Percentiles rank a stretch among this genome's conserved stretches.
phyloP scores from a whole-genome alignment of 2,888 invertebrate genomes.

The Acleris emargana region DNA sequence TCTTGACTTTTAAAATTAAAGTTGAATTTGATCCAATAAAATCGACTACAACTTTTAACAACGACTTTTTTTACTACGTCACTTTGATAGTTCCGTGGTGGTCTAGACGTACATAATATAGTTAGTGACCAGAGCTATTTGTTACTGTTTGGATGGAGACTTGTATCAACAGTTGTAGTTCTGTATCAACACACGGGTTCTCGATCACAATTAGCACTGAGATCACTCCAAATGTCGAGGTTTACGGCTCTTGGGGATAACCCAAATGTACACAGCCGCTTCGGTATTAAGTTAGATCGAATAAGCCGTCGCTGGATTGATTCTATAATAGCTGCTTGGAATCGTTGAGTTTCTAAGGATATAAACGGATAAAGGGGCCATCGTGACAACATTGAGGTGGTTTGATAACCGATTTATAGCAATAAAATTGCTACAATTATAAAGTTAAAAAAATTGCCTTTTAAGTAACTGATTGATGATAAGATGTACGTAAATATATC shows the following conservation, averaged over 20 bases:
- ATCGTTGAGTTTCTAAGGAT: too few relatives aligned
- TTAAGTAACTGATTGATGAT: too few relatives aligned
- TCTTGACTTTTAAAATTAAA: constrained; percentile 14
- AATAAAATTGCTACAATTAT: too few relatives aligned
- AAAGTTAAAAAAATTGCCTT: too few relatives aligned
- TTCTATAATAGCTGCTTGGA: constrained; percentile 7
- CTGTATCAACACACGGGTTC: constrained; percentile 12
- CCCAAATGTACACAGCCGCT: constrained; percentile 24
- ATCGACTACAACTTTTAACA: too few relatives aligned
- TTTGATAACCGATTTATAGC: too few relatives aligned
- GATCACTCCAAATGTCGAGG: constrained; percentile 27
- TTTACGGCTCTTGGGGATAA: constrained; percentile 19
- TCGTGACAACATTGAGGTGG: too few relatives aligned
- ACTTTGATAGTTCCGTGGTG: too few relatives aligned
- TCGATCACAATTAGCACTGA: constrained; percentile 32
- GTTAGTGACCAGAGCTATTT: constrained; percentile 1
- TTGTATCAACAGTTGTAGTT: constrained; percentile 1
- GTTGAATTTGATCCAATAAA: constrained; percentile 14
- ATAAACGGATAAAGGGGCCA: too few relatives aligned
- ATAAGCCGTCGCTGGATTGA: constrained; percentile 11
- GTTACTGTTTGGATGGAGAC: neutral
- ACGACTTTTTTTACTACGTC: too few relatives aligned
- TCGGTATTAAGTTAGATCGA: constrained; percentile 8
- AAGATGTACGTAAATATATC: too few relatives aligned
- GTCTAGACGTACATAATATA: too few relatives aligned